These are phyloP conservation scores for Megaustenia siamemsis DNA, from an alignment of 2,888 invertebrate species.

Conservation along the genomic window DNA sequence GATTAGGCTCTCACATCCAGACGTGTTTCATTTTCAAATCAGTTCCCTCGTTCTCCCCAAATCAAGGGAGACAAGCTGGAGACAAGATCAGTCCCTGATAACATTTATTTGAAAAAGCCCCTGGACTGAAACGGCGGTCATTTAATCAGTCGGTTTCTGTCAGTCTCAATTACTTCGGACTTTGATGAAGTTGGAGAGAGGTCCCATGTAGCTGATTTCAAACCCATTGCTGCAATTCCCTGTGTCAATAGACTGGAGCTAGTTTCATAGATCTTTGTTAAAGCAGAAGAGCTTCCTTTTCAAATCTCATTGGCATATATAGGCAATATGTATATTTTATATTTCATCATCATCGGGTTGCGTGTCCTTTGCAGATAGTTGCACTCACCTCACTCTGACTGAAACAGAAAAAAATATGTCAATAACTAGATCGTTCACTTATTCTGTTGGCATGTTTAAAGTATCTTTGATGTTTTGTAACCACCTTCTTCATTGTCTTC, in stretches of 20 bases:
- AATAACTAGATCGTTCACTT: too few species aligned
- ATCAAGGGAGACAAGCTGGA: background rate
- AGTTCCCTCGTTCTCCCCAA: background rate
- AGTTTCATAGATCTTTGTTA: background rate
- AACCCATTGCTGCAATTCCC: background rate
- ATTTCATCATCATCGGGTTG: too few species aligned
- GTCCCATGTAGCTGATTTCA: background rate
- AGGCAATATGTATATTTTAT: too few species aligned
- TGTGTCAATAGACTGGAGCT: background rate
- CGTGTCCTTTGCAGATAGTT: too few species aligned
- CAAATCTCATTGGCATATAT: background rate
- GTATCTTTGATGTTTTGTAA: too few species aligned
- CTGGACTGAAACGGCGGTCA: background rate
- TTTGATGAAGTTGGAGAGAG: background rate
- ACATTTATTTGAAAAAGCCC: background rate
- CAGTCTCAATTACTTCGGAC: background rate
- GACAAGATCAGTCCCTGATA: background rate
- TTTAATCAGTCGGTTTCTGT: conserved; percentile 3
- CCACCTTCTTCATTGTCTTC: too few species aligned
- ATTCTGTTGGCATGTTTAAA: too few species aligned
- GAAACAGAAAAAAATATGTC: too few species aligned
- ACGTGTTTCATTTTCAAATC: background rate
- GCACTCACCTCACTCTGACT: too few species aligned
- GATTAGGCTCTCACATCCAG: too few species aligned
- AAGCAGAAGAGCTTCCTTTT: background rate